Conservation (phyloP, 1,140 invertebrate genomes). For the Brachionus rubens region DNA sequence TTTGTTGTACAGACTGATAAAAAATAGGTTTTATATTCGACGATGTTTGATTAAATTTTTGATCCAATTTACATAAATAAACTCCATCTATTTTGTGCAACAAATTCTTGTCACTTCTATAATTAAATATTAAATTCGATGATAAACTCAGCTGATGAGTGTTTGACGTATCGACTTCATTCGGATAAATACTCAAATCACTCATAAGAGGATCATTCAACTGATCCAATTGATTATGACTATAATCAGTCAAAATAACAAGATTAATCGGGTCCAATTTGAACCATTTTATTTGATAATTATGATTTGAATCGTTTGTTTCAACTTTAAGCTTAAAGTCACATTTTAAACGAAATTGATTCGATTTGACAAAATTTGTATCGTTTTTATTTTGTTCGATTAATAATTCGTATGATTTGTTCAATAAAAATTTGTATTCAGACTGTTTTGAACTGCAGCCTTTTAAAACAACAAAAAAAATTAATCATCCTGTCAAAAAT, state of each 20-base stretch:
- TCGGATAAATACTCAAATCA: conserved; percentile 5
- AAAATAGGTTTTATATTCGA: neutral
- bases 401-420: conserved; percentile 13
- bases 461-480: neutral
- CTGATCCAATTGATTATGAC: neutral
- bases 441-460: conserved; percentile 15
- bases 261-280: conserved; percentile 8
- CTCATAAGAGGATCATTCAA: conserved; percentile 2
- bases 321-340: neutral
- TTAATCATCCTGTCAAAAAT: neutral
- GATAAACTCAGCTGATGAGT: neutral
- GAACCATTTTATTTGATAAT: conserved; percentile 31
- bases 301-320: neutral
- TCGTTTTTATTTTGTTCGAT: neutral
- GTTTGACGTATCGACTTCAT: neutral
- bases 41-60: neutral
- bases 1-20: conserved; percentile 16
- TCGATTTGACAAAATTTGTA: neutral
- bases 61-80: conserved; percentile 32
- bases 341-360: neutral
- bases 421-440: conserved; percentile 20
- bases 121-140: conserved; percentile 9
- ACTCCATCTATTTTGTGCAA: neutral
- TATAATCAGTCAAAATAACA: neutral
- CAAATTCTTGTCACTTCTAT: neutral